These are phyloP conservation scores for Orientallactaga sibirica DNA, from an alignment of 2,797 vertebrate genomes.

Conservation along the genomic window DNA sequence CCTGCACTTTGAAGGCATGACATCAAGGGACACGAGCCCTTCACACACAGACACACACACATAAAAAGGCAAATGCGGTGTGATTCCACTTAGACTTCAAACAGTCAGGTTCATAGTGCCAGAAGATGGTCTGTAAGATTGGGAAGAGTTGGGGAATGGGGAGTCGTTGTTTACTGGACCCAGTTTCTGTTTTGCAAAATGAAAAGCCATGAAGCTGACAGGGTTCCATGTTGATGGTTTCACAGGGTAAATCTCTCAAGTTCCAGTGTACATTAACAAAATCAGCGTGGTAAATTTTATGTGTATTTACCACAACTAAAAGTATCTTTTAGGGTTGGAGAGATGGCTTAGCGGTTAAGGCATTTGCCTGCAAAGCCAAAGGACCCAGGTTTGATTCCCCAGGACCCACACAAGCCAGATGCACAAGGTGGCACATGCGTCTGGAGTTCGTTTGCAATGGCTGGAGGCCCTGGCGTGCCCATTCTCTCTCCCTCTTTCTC, in stretches of 20 bases:
- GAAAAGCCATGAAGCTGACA: background rate
- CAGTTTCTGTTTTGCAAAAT: background rate
- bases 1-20: background rate
- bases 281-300: background rate
- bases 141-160: background rate
- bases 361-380: too few relatives aligned
- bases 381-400: too few relatives aligned
- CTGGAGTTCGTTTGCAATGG: too few relatives aligned
- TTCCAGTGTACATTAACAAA: background rate
- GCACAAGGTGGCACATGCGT: too few relatives aligned
- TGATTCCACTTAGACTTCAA: background rate
- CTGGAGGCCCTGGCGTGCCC: too few relatives aligned
- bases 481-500: too few relatives aligned
- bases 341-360: too few relatives aligned
- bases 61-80: background rate
- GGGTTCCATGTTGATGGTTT: background rate
- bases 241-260: background rate
- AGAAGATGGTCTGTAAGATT: background rate
- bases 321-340: too few relatives aligned
- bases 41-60: too few relatives aligned
- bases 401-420: too few relatives aligned
- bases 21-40: background rate
- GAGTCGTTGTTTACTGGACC: background rate
- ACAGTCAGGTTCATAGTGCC: background rate
- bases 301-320: too few relatives aligned